Evolutionary conservation across 2,797 vertebrate genomes (phyloP).

Genomic region (Chrosomus eos): DNA sequence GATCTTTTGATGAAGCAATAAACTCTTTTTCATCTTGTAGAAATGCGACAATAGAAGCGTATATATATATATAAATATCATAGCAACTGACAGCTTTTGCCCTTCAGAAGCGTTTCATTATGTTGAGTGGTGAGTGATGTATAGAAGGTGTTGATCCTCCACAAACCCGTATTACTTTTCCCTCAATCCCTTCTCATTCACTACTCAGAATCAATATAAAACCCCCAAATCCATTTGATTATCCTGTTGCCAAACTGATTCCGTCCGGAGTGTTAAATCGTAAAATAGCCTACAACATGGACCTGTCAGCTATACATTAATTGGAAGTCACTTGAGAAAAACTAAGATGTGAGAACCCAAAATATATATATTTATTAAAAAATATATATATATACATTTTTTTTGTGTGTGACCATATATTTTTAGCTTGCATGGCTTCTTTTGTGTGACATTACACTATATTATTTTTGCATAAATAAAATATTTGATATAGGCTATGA

Average conservation of each 20-base stretch:
- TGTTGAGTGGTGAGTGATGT: conserved; percentile 33
- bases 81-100: conserved; percentile 18
- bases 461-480: background rate
- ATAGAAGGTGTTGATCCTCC: conserved; percentile 32
- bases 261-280: conserved; percentile 11
- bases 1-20: background rate
- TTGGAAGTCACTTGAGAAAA: conserved; percentile 18
- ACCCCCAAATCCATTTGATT: conserved; percentile 42
- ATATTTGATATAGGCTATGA: background rate
- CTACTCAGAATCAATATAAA: conserved; percentile 30
- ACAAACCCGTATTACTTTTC: conserved; percentile 36
- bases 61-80: no score
- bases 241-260: conserved; percentile 18
- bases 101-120: conserved; percentile 37
- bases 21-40: background rate
- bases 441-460: background rate
- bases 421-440: background rate
- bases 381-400: no score
- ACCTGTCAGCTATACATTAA: conserved; percentile 6
- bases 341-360: background rate
- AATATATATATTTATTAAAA: no score
- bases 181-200: conserved; percentile 33
- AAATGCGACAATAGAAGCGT: background rate
- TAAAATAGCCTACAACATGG: conserved; percentile 11
- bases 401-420: no score